Percentiles rank a stretch among this genome's conserved stretches.
Evolutionary conservation across 2,888 invertebrate genomes (phyloP).

Genomic region (Tetragnatha montana): DNA sequence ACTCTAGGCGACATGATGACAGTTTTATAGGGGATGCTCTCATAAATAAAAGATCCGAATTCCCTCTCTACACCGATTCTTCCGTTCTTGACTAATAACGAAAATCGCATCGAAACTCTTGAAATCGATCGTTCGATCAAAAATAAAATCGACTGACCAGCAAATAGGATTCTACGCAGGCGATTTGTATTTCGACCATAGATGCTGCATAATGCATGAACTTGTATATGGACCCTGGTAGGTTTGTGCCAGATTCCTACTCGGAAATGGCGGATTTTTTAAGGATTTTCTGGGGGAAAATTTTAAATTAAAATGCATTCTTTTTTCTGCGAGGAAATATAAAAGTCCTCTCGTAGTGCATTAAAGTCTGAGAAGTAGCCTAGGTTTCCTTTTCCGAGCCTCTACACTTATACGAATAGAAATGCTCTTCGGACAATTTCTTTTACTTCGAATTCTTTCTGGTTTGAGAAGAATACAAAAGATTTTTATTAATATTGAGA

Average conservation of each 20-base stretch:
- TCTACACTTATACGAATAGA: neutral
- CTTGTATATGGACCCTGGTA: conserved; percentile 33
- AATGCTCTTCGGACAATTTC: neutral
- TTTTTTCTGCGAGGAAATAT: conserved; percentile 46
- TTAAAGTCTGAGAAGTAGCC: conserved; percentile 26
- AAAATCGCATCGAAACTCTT: conserved; percentile 45
- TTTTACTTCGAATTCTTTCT: neutral
- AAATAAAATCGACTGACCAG: conserved; percentile 66
- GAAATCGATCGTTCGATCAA: conserved; percentile 60
- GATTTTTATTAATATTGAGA: neutral
- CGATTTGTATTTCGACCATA: conserved; percentile 61
- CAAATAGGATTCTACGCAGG: conserved; percentile 57
- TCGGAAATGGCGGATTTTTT: conserved; percentile 53
- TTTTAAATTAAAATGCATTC: conserved; percentile 66
- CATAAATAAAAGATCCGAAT: conserved; percentile 64
- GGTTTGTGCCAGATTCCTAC: conserved; percentile 39
- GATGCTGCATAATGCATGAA: conserved; percentile 64
- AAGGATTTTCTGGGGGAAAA: conserved; percentile 45
- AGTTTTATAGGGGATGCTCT: conserved; percentile 57
- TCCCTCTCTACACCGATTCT: conserved; percentile 51
- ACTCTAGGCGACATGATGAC: conserved; percentile 55
- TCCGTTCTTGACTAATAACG: conserved; percentile 53
- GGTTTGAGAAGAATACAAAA: neutral
- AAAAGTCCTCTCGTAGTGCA: conserved; percentile 29
- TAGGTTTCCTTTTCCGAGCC: conserved; percentile 24